Base-by-base conservation (phyloP, 2,113 vertebrate genomes). In the Dinomys branickii region DNA sequence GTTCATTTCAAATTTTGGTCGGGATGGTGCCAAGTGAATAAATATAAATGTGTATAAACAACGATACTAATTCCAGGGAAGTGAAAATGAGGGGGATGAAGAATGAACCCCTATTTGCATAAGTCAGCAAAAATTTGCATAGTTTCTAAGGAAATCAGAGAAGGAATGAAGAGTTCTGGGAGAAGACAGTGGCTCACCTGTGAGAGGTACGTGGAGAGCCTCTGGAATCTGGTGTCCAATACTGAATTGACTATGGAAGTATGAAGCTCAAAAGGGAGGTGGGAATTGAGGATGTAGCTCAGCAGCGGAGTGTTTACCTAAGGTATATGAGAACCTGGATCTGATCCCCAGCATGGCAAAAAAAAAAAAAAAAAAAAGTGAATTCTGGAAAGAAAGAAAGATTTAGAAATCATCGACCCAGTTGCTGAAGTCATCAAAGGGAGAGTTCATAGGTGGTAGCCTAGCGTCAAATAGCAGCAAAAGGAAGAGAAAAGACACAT, bases 341-440 rank as follows among this genome's bases (percentile, higher is more conserved):
- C 54, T 16, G 52, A 20, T 28, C n/a, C 8, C 13, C 28, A 54
- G 13, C 38, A 4, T 41, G 28, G 33, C 22, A 80, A 10, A 7
- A 50, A 7, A 24, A 24, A 44, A 80, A 10, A 7, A 50, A 7
- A 24, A 24, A 44, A 38, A 81, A 85, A 30, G 69, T 47, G 5
- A 30, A 61, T 95, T 88, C 61, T 91, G 50, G 81, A 67, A 69
- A 96, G 73, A n/a, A n/a, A 28, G 86, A 67, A n/a, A 94, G 67
- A 83, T 85, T 73, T 90, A 85, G 50, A 95, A 96, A 4, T 75
- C n/a, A 80, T 65, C 33, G 59, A 11, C 3, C 17, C 2, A 52
- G 44, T 67, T 92, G 83, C 13, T 90, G 75, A 92, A 95, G 65
- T 22, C 61, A 33, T 41, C 22, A 94, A n/a, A 95, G 19, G 26